Conservation (phyloP, 2,797 vertebrate genomes). For the Urocyon cinereoargenteus region DNA sequence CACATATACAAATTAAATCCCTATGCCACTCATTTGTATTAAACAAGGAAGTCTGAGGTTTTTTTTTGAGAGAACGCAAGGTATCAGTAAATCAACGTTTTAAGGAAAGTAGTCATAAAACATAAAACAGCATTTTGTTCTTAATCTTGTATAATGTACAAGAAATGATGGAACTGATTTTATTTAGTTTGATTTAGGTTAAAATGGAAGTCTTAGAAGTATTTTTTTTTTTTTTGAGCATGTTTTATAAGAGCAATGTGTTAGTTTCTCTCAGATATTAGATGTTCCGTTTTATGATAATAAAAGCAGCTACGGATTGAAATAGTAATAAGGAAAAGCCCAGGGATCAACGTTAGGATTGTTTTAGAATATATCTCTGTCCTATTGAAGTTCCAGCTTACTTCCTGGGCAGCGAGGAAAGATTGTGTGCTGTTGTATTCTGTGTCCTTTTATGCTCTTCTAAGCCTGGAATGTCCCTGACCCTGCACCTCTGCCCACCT, state of each 20-base stretch:
- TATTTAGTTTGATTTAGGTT: slow-evolving; percentile 21
- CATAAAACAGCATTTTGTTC: background rate
- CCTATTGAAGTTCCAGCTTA: background rate
- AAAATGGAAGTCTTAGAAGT: slow-evolving; percentile 57
- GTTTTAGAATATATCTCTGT: slow-evolving; percentile 28
- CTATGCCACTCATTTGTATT: background rate
- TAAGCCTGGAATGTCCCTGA: background rate
- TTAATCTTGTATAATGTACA: background rate
- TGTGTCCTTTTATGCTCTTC: background rate
- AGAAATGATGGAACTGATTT: slow-evolving; percentile 41
- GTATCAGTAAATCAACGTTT: slow-evolving; percentile 14
- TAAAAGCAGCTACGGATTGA: slow-evolving; percentile 22
- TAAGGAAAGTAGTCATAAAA: slow-evolving; percentile 26
- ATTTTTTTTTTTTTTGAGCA: background rate
- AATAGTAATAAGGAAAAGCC: background rate
- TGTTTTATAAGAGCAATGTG: slow-evolving; percentile 26
- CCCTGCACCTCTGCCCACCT: background rate
- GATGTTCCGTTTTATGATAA: background rate
- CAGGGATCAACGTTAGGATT: slow-evolving; percentile 23
- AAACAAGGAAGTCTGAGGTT: background rate
- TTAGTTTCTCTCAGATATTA: slow-evolving; percentile 31
- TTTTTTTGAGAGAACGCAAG: background rate
- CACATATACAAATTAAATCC: background rate
- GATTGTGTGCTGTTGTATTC: background rate
- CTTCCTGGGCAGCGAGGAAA: background rate